These are phyloP conservation scores for Sorex fumeus DNA, from an alignment of 2,113 vertebrate species.

Conservation along the genomic window DNA sequence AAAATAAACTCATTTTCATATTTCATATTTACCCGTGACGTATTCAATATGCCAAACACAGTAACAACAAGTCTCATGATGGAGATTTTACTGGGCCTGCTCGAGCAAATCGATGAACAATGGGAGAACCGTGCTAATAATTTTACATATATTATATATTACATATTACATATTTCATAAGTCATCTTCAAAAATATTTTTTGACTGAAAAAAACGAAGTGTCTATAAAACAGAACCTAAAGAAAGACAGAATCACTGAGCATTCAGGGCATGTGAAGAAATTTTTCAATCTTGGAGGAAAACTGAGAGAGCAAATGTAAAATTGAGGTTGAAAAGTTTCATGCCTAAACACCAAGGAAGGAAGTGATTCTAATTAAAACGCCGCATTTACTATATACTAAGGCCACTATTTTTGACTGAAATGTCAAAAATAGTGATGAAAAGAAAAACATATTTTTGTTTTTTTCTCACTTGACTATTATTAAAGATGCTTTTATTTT, in stretches of 20 bases:
- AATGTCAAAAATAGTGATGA: slow-evolving; percentile 40
- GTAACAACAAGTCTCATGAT: too few species aligned
- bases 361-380: slow-evolving; percentile 41
- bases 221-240: background rate
- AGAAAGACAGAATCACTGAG: background rate
- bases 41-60: too few species aligned
- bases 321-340: background rate
- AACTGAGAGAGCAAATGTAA: too few species aligned
- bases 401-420: slow-evolving; percentile 30
- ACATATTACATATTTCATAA: too few species aligned
- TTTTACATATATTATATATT: too few species aligned
- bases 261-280: background rate
- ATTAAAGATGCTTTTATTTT: slow-evolving; percentile 50
- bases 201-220: background rate
- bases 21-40: too few species aligned
- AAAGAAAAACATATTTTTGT: slow-evolving; percentile 47
- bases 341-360: background rate
- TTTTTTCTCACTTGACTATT: background rate
- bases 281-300: background rate
- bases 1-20: slow-evolving; percentile 10
- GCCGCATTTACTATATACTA: background rate
- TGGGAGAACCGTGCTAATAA: too few species aligned
- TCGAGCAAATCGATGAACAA: too few species aligned
- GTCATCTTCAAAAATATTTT: background rate
- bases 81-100: too few species aligned